These are phyloP conservation scores for Mythimna ferrago DNA, from an alignment of 2,888 invertebrate genomes.

Conservation along the genomic window DNA sequence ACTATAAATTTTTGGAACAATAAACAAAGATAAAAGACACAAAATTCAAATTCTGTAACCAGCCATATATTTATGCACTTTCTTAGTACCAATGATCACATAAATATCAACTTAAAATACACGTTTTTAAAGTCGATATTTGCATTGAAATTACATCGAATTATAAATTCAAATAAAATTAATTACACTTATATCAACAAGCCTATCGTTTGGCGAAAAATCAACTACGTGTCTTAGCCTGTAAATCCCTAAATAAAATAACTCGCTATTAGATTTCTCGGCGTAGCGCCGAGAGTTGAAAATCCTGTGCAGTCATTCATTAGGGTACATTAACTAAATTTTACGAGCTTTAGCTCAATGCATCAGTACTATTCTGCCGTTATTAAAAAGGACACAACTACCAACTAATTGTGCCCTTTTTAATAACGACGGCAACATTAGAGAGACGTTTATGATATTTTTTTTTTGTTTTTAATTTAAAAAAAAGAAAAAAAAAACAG, in stretches of 20 bases:
- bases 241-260: neutral
- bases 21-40: neutral
- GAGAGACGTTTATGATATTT: slow-evolving; percentile 22
- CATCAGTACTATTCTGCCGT: neutral
- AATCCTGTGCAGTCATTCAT: neutral
- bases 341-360: slow-evolving; percentile 21
- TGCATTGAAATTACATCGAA: neutral
- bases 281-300: neutral
- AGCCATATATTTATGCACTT: too few relatives aligned
- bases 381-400: too few relatives aligned
- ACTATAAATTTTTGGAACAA: neutral
- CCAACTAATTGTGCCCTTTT: too few relatives aligned
- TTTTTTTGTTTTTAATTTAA: neutral
- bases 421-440: neutral
- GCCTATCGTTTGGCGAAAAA: slow-evolving; percentile 35
- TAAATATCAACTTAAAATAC: neutral
- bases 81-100: neutral
- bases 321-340: slow-evolving; percentile 5
- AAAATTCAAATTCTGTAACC: neutral
- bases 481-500: slow-evolving; percentile 14
- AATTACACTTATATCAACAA: slow-evolving; percentile 31
- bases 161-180: neutral
- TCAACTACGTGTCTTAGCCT: neutral
- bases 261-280: neutral
- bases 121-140: neutral